Percentiles rank a stretch among this genome's conserved stretches.
phyloP scores from a whole-genome alignment of 2,113 vertebrate species.

The Cromileptes altivelis region DNA sequence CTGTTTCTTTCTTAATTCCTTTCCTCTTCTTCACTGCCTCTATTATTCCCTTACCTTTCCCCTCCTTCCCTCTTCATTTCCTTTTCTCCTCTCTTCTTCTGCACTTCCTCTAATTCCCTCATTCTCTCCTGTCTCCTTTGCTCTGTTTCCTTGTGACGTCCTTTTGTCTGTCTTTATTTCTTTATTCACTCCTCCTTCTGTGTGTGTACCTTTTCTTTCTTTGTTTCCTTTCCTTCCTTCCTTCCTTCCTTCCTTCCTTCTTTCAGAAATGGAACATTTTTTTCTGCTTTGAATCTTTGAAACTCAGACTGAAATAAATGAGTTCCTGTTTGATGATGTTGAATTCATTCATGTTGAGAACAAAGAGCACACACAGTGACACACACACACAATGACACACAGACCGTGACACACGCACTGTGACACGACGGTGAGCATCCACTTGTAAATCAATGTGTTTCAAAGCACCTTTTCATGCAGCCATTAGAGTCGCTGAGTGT shows the following conservation, averaged over 20 bases:
- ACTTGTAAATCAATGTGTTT: slow-evolving; percentile 67
- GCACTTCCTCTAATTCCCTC: neutral
- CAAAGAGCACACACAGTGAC: slow-evolving; percentile 28
- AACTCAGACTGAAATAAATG: too few species aligned
- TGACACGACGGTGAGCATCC: slow-evolving; percentile 19
- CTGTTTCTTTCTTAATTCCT: neutral
- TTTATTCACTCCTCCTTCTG: too few species aligned
- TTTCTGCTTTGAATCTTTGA: neutral
- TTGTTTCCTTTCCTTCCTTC: neutral
- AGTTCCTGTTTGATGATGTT: slow-evolving; percentile 44
- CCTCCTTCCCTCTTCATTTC: neutral
- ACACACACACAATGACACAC: too few species aligned
- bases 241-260: neutral
- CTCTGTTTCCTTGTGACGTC: too few species aligned
- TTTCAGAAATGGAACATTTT: neutral
- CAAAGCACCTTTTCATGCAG: slow-evolving; percentile 70
- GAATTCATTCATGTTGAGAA: slow-evolving; percentile 60
- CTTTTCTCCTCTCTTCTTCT: neutral
- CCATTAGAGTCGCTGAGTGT: slow-evolving; percentile 60
- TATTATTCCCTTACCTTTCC: too few species aligned
- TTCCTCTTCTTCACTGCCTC: too few species aligned
- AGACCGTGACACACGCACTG: slow-evolving; percentile 11
- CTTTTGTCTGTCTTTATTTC: too few species aligned
- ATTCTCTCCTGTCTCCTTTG: neutral
- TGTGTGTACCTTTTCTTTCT: neutral